Base-by-base conservation (phyloP, 2,113 vertebrate species). In the Hippocampus comes region DNA sequence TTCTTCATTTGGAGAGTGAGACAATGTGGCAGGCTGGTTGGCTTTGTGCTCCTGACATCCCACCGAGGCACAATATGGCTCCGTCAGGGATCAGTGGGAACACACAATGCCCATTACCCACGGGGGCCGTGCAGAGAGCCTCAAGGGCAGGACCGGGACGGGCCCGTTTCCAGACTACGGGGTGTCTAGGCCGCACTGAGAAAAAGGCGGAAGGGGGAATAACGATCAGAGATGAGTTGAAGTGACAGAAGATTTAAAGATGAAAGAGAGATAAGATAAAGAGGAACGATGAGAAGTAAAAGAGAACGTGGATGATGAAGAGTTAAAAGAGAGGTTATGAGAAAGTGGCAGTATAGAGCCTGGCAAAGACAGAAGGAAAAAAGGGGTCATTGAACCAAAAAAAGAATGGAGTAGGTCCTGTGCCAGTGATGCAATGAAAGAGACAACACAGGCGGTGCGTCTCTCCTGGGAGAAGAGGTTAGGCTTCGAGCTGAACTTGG, bases 21-120 rank as follows among this genome's bases (percentile, higher is more conserved):
- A 92, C 91, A 92, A 93, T 92, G 91, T 84, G 78, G 90, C 85
- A 87, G 86, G 86, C 87, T 75, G 84, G 86, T 84, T 81, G 86
- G 86, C 89, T 93, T 93, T 93, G 89, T 92, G 89, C 85, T 78
- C 83, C 90, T 91, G 92, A 92, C 91, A 87, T 92, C 92, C 90
- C 81, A 84, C 90, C 74, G 89, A 86, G 91, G 79, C 91, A 91
- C 93, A 93, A 94, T 92, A 93, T 92, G 93, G 92, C 85, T 87
- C 83, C 84, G 87, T 89, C 83, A 92, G 88, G 90, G 92, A 94
- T 93, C 92, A 94, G 86, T 92, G 88, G 84, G 80, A 88, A 84
- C 72, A 85, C 86, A 94, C 91, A 93, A 94, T 93, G 84, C 89
- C 82, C 85, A 85, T 91, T 90, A 91, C 88, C 88, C 87, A 88